Conservation (phyloP, 2,888 invertebrate species). For the Andrena hattorfiana region DNA sequence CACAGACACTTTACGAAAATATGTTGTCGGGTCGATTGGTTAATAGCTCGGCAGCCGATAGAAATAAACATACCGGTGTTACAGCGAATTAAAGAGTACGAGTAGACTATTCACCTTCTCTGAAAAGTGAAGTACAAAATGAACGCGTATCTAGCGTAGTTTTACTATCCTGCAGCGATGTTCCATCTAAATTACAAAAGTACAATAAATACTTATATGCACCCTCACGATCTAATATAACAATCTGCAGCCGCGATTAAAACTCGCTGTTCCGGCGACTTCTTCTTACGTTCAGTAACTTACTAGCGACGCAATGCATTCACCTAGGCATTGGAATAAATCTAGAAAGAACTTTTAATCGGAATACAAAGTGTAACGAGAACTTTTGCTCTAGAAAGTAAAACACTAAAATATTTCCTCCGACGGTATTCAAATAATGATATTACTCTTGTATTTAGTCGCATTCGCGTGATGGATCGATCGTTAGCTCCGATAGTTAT, state of each 20-base stretch:
- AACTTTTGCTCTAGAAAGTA: conserved; percentile 10
- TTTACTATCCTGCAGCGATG: conserved; percentile 17
- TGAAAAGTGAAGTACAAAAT: conserved; percentile 1
- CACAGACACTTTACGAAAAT: conserved; percentile 20
- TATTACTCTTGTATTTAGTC: background rate
- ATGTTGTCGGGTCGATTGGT: conserved; percentile 1
- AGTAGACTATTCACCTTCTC: conserved; percentile 26
- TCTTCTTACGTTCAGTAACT: conserved; percentile 25
- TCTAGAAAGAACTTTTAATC: conserved; percentile 14
- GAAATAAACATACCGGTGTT: conserved; percentile 7
- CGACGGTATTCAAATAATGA: conserved; percentile 5
- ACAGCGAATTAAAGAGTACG: background rate
- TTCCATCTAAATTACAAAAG: conserved; percentile 37
- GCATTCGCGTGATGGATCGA: conserved; percentile 10
- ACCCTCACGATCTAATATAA: conserved; percentile 39
- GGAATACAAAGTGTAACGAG: conserved; percentile 21
- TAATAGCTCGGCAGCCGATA: conserved; percentile 8
- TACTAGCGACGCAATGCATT: conserved; percentile 34
- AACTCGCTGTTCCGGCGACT: conserved; percentile 27
- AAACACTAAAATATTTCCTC: conserved; percentile 6
- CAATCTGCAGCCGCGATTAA: conserved; percentile 22
- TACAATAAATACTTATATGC: conserved; percentile 56
- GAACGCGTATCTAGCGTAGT: conserved; percentile 12
- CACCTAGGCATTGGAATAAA: conserved; percentile 25
- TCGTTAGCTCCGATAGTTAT: background rate